Conservation (phyloP, 2,797 vertebrate genomes). For the Bufotes viridis region DNA sequence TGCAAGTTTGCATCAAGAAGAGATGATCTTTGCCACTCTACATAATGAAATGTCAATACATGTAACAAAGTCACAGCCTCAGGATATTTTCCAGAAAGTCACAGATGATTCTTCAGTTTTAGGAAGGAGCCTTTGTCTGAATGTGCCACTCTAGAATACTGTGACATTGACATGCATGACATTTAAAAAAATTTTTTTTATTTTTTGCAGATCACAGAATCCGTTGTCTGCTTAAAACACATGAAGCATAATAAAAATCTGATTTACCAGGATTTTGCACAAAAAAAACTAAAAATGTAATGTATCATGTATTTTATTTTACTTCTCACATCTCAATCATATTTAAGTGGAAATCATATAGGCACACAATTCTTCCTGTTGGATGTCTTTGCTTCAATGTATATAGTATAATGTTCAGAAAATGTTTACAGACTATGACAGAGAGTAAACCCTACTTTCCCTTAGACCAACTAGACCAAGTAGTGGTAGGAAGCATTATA, state of each 20-base stretch:
- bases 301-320: too few relatives aligned
- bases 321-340: too few relatives aligned
- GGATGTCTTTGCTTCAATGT: too few relatives aligned
- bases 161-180: conserved; percentile 37
- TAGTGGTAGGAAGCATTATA: too few relatives aligned
- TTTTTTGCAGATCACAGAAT: conserved; percentile 20
- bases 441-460: too few relatives aligned
- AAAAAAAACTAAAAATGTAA: too few relatives aligned
- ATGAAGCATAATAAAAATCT: not conserved
- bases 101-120: conserved; percentile 5
- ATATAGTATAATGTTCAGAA: too few relatives aligned
- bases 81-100: conserved; percentile 39
- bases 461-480: too few relatives aligned
- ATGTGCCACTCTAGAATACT: conserved; percentile 19
- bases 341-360: too few relatives aligned
- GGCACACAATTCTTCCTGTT: too few relatives aligned
- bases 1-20: conserved; percentile 41
- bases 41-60: conserved; percentile 43
- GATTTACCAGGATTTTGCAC: too few relatives aligned
- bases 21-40: conserved; percentile 39
- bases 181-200: conserved; percentile 5
- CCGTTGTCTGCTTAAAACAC: not conserved
- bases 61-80: conserved; percentile 35
- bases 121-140: conserved; percentile 3
- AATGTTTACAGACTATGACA: too few relatives aligned